These are phyloP conservation scores for Spodoptera litura DNA, from an alignment of 1,140 invertebrate genomes.

Conservation along the genomic window DNA sequence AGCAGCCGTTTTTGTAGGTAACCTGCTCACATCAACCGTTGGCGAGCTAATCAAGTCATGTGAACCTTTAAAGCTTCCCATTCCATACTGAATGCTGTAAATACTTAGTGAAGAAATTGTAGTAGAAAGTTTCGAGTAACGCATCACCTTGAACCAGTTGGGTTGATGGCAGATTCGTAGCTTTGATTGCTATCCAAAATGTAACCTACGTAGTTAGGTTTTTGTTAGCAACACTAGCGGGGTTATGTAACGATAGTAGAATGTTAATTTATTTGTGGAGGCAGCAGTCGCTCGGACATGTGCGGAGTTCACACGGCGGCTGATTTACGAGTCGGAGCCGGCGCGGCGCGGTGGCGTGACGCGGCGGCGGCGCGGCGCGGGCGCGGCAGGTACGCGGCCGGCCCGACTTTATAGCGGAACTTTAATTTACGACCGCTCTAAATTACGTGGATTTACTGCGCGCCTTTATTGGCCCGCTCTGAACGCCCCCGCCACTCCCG, in stretches of 20 bases:
- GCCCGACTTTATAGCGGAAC: slow-evolving; percentile 82
- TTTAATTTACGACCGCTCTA: slow-evolving; percentile 83
- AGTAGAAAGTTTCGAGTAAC: no score
- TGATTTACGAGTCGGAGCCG: slow-evolving; percentile 74
- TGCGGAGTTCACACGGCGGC: slow-evolving; percentile 67
- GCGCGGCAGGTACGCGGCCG: slow-evolving; percentile 69
- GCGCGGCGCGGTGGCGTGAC: slow-evolving; percentile 54
- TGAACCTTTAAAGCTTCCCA: no score
- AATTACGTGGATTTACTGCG: slow-evolving; percentile 85
- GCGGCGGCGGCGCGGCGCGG: slow-evolving; percentile 60
- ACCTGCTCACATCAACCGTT: no score
- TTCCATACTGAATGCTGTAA: no score
- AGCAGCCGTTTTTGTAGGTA: no score
- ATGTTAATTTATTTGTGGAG: slow-evolving; percentile 35
- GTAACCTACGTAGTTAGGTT: no score
- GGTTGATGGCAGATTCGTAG: no score
- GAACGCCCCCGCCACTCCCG: slow-evolving; percentile 64
- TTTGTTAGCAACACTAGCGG: no score
- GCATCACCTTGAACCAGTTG: no score
- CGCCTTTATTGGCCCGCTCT: slow-evolving; percentile 82
- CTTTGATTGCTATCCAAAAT: no score
- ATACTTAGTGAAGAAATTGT: no score
- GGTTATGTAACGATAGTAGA: slow-evolving; percentile 33
- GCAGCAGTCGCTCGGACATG: slow-evolving; percentile 50
- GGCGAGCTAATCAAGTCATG: no score